These are phyloP conservation scores for Scaptomyza graminum DNA, from an alignment of 1,140 invertebrate genomes.

Conservation along the genomic window DNA sequence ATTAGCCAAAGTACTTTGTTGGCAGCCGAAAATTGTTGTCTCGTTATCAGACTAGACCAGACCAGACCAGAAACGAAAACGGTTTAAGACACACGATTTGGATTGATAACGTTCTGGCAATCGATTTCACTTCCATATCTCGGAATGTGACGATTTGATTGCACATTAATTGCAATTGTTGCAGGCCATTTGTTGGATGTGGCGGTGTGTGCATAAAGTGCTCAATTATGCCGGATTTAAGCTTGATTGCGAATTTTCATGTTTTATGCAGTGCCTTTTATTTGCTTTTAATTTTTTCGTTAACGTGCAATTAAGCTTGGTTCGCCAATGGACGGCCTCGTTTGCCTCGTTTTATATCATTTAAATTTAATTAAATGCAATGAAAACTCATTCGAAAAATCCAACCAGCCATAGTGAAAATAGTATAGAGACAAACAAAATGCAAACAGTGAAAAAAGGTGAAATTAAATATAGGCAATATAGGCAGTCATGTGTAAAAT, in stretches of 20 bases:
- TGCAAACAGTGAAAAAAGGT: slow-evolving; percentile 81
- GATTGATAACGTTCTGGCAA: not conserved
- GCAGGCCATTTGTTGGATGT: slow-evolving; percentile 17
- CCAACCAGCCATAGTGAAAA: slow-evolving; percentile 71
- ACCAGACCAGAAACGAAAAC: not conserved
- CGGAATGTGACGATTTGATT: not conserved
- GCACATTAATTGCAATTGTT: slow-evolving; percentile 14
- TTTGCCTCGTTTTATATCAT: slow-evolving; percentile 35
- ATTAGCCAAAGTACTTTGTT: slow-evolving; percentile 71
- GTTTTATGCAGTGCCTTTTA: slow-evolving; percentile 20
- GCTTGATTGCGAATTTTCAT: slow-evolving; percentile 39
- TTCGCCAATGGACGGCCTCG: slow-evolving; percentile 29
- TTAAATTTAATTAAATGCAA: slow-evolving; percentile 78
- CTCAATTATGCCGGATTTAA: slow-evolving; percentile 38
- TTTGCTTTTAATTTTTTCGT: slow-evolving; percentile 51
- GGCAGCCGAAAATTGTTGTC: slow-evolving; percentile 33
- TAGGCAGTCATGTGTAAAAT: slow-evolving; percentile 78
- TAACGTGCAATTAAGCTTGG: slow-evolving; percentile 69
- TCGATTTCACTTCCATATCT: slow-evolving; percentile 5
- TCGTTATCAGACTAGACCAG: slow-evolving; percentile 3
- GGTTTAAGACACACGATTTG: not conserved
- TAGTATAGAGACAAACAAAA: slow-evolving; percentile 75
- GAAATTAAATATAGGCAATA: slow-evolving; percentile 81
- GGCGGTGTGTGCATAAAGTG: slow-evolving; percentile 24
- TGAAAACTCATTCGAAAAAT: slow-evolving; percentile 49